phyloP scores from a whole-genome alignment of 1,140 invertebrate genomes.

The Bombus confusus region DNA sequence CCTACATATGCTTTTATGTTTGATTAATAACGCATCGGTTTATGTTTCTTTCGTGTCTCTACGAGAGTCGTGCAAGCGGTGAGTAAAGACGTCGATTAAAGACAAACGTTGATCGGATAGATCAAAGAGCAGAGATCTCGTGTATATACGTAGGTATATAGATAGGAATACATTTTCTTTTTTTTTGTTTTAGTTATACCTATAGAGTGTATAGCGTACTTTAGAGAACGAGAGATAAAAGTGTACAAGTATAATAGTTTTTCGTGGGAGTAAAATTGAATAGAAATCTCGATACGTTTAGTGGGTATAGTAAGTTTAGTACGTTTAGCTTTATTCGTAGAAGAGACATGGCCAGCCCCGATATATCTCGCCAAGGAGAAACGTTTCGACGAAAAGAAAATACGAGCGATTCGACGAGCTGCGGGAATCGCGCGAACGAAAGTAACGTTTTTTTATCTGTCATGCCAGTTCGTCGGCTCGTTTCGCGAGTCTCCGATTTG shows the following conservation, averaged over 20 bases:
- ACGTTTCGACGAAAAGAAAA: neutral
- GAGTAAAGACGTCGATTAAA: constrained; percentile 18
- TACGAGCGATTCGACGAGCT: neutral
- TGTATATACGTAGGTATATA: constrained; percentile 29
- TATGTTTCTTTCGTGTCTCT: neutral
- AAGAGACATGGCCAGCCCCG: constrained; percentile 49
- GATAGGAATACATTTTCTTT: constrained; percentile 14
- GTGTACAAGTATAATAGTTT: constrained; percentile 10
- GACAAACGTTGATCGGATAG: constrained; percentile 60
- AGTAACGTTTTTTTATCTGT: neutral
- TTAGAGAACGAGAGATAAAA: constrained; percentile 46
- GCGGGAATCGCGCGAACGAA: neutral
- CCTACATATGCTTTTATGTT: neutral
- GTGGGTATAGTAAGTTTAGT: constrained; percentile 8
- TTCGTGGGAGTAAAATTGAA: constrained; percentile 32
- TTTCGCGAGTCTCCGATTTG: neutral
- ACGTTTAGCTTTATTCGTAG: constrained; percentile 28
- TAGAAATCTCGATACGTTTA: constrained; percentile 44
- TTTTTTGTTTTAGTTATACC: constrained; percentile 11
- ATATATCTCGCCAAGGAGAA: neutral
- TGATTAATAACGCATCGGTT: neutral
- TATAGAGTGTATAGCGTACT: constrained; percentile 1
- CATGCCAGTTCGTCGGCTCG: too few relatives aligned
- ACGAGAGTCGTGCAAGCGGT: neutral
- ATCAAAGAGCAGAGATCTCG: constrained; percentile 52